These are phyloP conservation scores for Mamestra configurata DNA, from an alignment of 1,140 invertebrate species.

Conservation along the genomic window DNA sequence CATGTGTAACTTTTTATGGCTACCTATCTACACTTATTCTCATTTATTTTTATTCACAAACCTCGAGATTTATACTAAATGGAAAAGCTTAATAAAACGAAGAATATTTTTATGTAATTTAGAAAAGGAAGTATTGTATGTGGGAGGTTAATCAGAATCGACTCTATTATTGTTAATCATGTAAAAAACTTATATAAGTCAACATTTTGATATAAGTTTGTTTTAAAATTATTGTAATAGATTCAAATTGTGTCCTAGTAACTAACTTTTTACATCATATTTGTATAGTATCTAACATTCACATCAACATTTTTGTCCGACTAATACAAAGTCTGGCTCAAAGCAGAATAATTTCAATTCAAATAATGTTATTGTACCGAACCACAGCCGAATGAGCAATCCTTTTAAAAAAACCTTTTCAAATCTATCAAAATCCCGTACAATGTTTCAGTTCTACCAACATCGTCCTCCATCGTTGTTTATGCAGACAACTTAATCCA, in stretches of 20 bases:
- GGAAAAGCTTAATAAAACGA: conserved; percentile 6
- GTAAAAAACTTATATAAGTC: too few species aligned
- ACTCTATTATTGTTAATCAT: too few species aligned
- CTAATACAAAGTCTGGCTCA: neutral
- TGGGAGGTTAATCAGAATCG: neutral
- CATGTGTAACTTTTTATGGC: conserved; percentile 41
- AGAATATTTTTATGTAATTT: neutral
- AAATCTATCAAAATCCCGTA: conserved; percentile 4
- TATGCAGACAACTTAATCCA: conserved; percentile 24
- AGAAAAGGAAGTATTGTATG: neutral
- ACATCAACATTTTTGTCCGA: neutral
- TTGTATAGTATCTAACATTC: neutral
- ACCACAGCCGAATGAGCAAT: neutral
- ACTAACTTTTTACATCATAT: neutral
- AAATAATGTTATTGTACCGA: neutral
- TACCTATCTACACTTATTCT: conserved; percentile 35
- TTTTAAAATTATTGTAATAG: too few species aligned
- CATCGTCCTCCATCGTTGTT: neutral
- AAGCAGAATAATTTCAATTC: neutral
- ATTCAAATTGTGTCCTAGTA: too few species aligned
- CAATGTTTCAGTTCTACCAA: neutral
- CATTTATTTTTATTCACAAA: conserved; percentile 38
- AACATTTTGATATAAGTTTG: too few species aligned
- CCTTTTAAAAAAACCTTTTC: neutral
- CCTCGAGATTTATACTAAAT: conserved; percentile 28